Percentiles rank a stretch among this genome's conserved stretches.
Conservation (phyloP, 2,113 vertebrate species). For the Leuciscus idus region DNA sequence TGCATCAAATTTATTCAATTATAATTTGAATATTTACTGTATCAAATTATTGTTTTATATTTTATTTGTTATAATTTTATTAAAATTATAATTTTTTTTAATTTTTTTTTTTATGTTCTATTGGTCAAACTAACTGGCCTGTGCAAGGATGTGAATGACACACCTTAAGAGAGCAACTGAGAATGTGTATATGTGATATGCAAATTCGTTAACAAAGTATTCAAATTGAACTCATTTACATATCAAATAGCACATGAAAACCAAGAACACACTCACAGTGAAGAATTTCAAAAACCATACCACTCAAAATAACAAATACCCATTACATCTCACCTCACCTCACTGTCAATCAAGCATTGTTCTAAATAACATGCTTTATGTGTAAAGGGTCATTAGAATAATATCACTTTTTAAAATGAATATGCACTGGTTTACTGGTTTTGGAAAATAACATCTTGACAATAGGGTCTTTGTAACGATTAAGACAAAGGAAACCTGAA, state of each 20-base stretch:
- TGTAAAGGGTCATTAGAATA: neutral
- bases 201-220: neutral
- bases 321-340: neutral
- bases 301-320: neutral
- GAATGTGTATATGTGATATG: neutral
- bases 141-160: no score
- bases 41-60: no score
- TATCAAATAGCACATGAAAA: neutral
- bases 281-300: neutral
- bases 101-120: no score
- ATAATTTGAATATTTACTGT: no score
- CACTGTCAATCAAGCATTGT: neutral
- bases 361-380: neutral
- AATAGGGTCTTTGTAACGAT: neutral
- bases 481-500: conserved; percentile 30
- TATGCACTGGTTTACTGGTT: neutral
- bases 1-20: no score
- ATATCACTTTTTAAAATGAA: neutral
- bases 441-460: neutral
- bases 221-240: neutral
- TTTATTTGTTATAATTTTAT: no score
- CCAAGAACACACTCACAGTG: neutral
- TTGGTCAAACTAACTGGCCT: no score
- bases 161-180: neutral
- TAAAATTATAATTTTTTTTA: no score